Conservation (phyloP, 2,888 invertebrate species). For the Pheosia tremula region DNA sequence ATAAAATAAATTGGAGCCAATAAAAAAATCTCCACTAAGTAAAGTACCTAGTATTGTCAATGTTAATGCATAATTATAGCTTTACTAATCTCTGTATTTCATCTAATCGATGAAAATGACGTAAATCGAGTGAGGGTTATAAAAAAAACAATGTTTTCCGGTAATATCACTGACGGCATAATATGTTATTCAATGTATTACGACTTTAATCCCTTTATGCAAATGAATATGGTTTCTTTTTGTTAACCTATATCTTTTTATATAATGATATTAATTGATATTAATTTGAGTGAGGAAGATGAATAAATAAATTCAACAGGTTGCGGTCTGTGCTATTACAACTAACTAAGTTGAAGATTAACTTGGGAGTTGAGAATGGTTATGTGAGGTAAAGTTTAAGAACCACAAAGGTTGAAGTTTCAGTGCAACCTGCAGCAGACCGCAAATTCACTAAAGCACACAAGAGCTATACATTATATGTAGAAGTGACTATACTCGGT, state of each 20-base stretch:
- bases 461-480: constrained; percentile 56
- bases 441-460: constrained; percentile 50
- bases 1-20: constrained; percentile 30
- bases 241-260: constrained; percentile 17
- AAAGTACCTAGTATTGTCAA: not conserved
- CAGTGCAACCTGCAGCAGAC: constrained; percentile 56
- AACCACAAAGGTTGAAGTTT: constrained; percentile 64
- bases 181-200: constrained; percentile 16
- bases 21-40: constrained; percentile 8
- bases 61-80: constrained; percentile 17
- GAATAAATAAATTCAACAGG: constrained; percentile 42
- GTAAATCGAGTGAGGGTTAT: constrained; percentile 25
- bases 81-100: constrained; percentile 32
- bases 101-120: constrained; percentile 41
- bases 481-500: constrained; percentile 29
- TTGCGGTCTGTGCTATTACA: constrained; percentile 48
- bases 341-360: constrained; percentile 56
- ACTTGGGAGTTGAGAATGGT: constrained; percentile 53
- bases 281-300: constrained; percentile 34
- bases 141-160: constrained; percentile 25
- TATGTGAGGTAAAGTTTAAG: constrained; percentile 58
- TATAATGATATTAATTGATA: constrained; percentile 11
- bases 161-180: constrained; percentile 18
- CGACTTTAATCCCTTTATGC: constrained; percentile 29
- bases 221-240: constrained; percentile 25